Base-by-base conservation (phyloP, 1,140 invertebrate species). In the Ostrea edulis region DNA sequence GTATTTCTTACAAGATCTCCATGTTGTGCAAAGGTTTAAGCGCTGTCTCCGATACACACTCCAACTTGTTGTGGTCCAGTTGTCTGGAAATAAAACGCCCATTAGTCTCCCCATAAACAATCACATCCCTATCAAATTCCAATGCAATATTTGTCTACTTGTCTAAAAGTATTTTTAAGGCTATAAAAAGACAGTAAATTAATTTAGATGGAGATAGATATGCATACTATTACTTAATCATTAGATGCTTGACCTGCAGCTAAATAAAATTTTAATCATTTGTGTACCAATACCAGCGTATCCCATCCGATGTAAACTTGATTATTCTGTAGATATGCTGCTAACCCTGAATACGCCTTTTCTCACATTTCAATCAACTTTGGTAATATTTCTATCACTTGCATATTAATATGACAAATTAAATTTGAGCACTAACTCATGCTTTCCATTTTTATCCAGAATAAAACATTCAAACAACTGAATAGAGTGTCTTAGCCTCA, bases 51-150 rank as follows among this genome's bases (percentile, higher is more conserved):
- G 99, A 98, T 91, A 99, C 96, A 94, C 98, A 99, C 14, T 97
- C 98, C 88, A 99, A 96, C 92, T 97, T 97, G 95, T 99, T 99
- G 94, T 98, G 97, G 94, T 99, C 98, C 90, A 99, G 95, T 95
- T 98, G 97, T 91, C 97, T 97, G 95, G 89, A 92, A 94, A 90
- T 90, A 92, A 89, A 77, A 77, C 68, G 35, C 68, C 68, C 68
- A 17, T 77, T 77, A 77, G 68, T 35, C 22, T 77, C 9, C 29
- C 25, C 25, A 44, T 29, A 9, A 77, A 77, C 68, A 77, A 77
- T 35, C 25, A 35, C 29, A 35, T 77, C 25, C 68, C 68, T 77
- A 77, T 77, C 68, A 77, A 77, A 77, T 77, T 77, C 25, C 68
- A 35, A 35, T 35, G 12, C 68, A 77, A 77, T 77, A 77, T 77